Base-by-base conservation (phyloP, 1,140 invertebrate species). In the Thaumatotibia leucotreta region DNA sequence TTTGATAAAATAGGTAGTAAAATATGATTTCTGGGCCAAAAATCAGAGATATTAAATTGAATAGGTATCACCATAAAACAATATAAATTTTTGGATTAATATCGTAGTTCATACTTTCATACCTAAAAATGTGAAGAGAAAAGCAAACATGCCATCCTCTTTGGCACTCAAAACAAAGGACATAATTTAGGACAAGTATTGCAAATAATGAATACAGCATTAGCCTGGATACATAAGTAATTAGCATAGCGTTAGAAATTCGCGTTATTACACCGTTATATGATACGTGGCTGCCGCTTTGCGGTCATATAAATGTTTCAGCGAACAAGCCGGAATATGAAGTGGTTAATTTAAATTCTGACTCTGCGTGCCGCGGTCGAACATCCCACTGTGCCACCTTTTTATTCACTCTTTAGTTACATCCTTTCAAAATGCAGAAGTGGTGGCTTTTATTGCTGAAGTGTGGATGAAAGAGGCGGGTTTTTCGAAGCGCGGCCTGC, bases 261-360 rank as follows among this genome's bases (percentile, higher is more conserved):
- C 22, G 49, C 27, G 45, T 65, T 50, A 65, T 27, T 32, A 58
- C 64, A 58, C 29, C 52, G 52, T 63, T 49, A 62, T 49, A 33
- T 32, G 66, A 50, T 64, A 62, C 66, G 61, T 61, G 67, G 63
- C 39, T 62, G 31, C 63, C 64, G 52, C 71, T 64, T 61, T 69
- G 68, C 69, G 71, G 70, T 67, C 73, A 69, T 77, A 75, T 80
- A 70, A 82, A 81, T 83, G 76, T 83, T 83, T 82, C 69, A 79
- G 70, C 68, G 69, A 68, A 62, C 70, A 63, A 67, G 61, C 75
- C 68, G 65, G 76, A 79, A 76, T 83, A 83, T 82, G 77, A 79
- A 80, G 74, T 75, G 75, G 75, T 86, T 84, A 84, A 84, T 83
- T 85, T 83, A 77, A 83, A 84, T 84, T 84, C 79, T 77, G 73